Evolutionary conservation across 2,888 invertebrate species (phyloP), one percentile per base, ranked within the genome.

Genomic region (Tribolium freemani): DNA sequence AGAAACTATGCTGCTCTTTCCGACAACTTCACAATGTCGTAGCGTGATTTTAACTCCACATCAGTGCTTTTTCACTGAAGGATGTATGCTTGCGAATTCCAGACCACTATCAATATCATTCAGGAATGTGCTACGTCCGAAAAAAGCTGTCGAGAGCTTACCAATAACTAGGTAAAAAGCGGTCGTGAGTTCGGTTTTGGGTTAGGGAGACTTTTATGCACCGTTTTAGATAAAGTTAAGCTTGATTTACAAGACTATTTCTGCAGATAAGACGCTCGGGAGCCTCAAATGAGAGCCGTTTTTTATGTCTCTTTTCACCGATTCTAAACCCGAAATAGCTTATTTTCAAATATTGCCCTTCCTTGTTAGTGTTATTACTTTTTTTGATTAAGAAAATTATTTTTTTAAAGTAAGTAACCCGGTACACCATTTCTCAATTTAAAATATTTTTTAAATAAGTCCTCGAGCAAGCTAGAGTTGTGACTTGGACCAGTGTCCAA

Each of bases 181-280:
- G 46, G 21, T 50, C 10, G 9, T 11, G 31, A 13, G 51, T 30
- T 45, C 8, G 46, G 9, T 10, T 26, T 48, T 6, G 16, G 26
- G 61, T 44, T 57, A 13, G 63, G 45, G 63, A 66, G 72, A 74
- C 74, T 77, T 77, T 77, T 76, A 77, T 77, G 78, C 76, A 76
- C 73, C 77, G 74, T 76, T 76, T 73, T 53, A 78, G 78, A 77
- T 77, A 78, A 77, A 77, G 72, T 72, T 77, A 77, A 77, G 78
- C 78, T 78, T 78, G 78, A 78, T 78, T 78, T 78, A 78, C 76
- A 78, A 71, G 77, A 74, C 77, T 72, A 72, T 77, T 76, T 63
- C 64, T 64, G 20, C 51, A 75, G 77, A 77, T 78, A 77, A 77
- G 75, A 69, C 30, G 44, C 20, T 13, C 16, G 45, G 11, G 8